Evolutionary conservation across 2,888 invertebrate genomes (phyloP).

Genomic region (Stegana nigrithorax): DNA sequence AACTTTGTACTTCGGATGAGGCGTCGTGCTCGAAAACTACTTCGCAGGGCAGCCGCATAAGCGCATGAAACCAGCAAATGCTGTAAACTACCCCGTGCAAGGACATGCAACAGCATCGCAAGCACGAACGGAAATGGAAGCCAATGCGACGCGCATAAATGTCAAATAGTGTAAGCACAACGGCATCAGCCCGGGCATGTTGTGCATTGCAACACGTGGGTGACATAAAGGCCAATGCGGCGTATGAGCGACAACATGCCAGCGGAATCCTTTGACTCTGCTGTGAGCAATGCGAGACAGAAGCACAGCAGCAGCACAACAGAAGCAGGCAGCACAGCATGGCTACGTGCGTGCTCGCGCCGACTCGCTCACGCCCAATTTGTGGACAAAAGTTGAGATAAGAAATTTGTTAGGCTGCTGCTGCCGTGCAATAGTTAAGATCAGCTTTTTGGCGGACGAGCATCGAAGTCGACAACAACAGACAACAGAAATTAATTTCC

Average conservation of each 20-base stretch:
- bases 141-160: slow-evolving; percentile 12
- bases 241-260: no score
- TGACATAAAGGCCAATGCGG: neutral
- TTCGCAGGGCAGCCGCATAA: neutral
- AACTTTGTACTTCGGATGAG: slow-evolving; percentile 12
- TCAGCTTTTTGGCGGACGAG: no score
- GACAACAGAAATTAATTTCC: slow-evolving; percentile 9
- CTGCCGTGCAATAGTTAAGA: no score
- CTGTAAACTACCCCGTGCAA: neutral
- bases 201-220: slow-evolving; percentile 18
- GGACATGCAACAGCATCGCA: neutral
- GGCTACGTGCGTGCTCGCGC: neutral
- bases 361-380: neutral
- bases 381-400: no score
- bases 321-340: neutral
- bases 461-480: no score
- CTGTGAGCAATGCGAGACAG: no score
- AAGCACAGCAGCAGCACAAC: neutral
- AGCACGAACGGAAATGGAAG: neutral
- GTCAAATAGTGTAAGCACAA: slow-evolving; percentile 11
- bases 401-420: neutral
- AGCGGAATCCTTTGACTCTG: no score
- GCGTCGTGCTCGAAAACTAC: neutral
- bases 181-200: neutral
- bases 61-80: neutral